Evolutionary conservation across 2,113 vertebrate species (phyloP), one percentile per base, ranked within the genome.

Genomic region (Athene noctua): DNA sequence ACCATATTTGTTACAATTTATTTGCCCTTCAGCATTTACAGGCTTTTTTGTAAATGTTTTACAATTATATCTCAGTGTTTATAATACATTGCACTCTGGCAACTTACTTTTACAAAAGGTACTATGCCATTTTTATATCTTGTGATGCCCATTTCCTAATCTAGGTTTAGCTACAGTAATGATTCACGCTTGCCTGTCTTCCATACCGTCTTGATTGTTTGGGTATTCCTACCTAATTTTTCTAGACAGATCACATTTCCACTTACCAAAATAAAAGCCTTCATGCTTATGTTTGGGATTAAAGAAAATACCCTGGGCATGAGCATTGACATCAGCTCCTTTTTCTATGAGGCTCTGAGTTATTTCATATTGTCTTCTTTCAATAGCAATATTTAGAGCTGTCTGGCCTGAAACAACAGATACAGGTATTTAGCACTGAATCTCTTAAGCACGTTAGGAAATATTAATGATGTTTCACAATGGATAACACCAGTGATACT

Each of bases 261-360:
- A 97, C 98, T 93, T 97, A 98, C 98, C 98, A 30, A 98, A 98
- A 94, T 98, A 98, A 96, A 98, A 98, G 54, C 98, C 98, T 93
- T 98, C 98, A 23, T 98, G 98, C 83, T 98, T 98, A 85, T 96
- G 94, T 74, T 98, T 98, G 80, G 98, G 98, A 84, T 98, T 98
- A 96, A 98, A 98, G 96, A 98, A 98, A 86, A 98, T 74, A 2
- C 98, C 98, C 94, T 98, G 97, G 47, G 98, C 98, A 1, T 79
- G 97, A 29, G 97, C 98, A 29, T 98, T 98, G 90, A 98, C 98
- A 51, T 98, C 98, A 3, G 98, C 98, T 21, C 98, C 98, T 4
- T 98, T 98, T 10, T 97, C 96, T 21, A 98, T 98, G n/a, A 98
- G 97, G 84, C 81, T 90, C 22, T 97, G 96, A 2, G 98, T 97